Base-by-base conservation (phyloP, 1,140 invertebrate species). In the Mactra quadrangularis region DNA sequence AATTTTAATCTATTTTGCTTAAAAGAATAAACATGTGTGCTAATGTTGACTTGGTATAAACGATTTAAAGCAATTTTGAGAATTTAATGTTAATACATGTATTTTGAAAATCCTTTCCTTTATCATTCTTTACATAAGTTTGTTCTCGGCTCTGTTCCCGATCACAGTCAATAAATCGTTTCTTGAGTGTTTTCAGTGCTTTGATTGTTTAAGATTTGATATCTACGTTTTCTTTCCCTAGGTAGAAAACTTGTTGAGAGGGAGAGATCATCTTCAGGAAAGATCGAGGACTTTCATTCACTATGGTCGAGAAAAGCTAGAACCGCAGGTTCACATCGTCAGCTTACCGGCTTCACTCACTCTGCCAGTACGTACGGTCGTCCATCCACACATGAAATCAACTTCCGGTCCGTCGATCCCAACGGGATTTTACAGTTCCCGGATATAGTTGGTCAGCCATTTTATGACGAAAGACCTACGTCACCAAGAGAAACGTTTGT, bases 191-290 rank as follows among this genome's bases (percentile, higher is more conserved):
- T n/a, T n/a, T n/a, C n/a, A n/a, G n/a, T n/a, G n/a, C n/a, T n/a
- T n/a, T n/a, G n/a, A n/a, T 41, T 41, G 38, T 41, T 59, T 29
- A 33, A 9, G 31, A 62, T 7, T 35, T 38, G 64, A 38, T n/a
- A 62, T 13, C 38, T 50, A 76, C 57, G 47, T 41, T 17, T 57
- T 55, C 27, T 29, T 53, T 78, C 29, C 68, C n/a, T 25, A 81
- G 77, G 77, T 60, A 66, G 77, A 68, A 81, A 52, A 68, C 62
- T 81, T 19, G 17, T 70, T 17, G 77, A 81, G 41, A 66, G 77
- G 55, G 33, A 33, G n/a, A 81, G 35, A 57, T 59, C 77, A 27
- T 41, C 77, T 33, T 33, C 77, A 15, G 52, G 47, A 13, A 70
- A 71, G 31, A 60, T 81, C 66, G 77, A 81, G 33, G 66, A 81